Base-by-base conservation (phyloP, 1,140 invertebrate species). In the Heliconius himera region DNA sequence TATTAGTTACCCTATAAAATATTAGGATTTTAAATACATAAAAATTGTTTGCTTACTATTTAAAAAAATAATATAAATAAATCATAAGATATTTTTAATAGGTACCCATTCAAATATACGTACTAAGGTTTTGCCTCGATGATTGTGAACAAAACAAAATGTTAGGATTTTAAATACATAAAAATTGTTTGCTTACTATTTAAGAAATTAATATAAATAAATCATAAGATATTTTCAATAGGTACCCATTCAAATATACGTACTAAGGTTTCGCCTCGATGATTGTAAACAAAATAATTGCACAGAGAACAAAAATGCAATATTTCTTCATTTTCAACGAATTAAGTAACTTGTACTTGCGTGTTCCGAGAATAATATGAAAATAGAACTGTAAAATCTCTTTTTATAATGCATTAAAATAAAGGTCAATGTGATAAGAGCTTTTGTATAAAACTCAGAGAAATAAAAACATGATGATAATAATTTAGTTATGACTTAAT, bases 361-460 rank as follows among this genome's bases (percentile, higher is more conserved):
- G n/a, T 29, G 60, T 66, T n/a, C 22, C 4, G 3, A 29, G 26
- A 26, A 29, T 29, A 29, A 66, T 66, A 66, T 66, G 60, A 0
- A 16, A 6, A 16, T 22, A 66, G 22, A 2, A 29, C 60, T 29
- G 22, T 4, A 20, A 51, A 51, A 66, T 22, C 9, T 66, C 60
- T 66, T 66, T 66, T 66, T 66, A 66, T 66, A 66, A 56, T 22
- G 3, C 13, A 3, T n/a, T 26, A 66, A 26, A 16, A 66, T 6
- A 66, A 16, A 66, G 26, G 60, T 66, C 60, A 66, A 29, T 66
- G 16, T 66, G 60, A 66, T 66, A 66, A 66, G 22, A 66, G 26
- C 26, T 66, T 66, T 22, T 16, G 60, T n/a, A 22, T 9, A 26
- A 8, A 60, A 60, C n/a, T 1, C 56, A 13, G 8, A 6, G 8